Percentiles rank a stretch among this genome's conserved stretches.
Evolutionary conservation across 2,113 vertebrate genomes (phyloP).

Genomic region (Burhinus oedicnemus): DNA sequence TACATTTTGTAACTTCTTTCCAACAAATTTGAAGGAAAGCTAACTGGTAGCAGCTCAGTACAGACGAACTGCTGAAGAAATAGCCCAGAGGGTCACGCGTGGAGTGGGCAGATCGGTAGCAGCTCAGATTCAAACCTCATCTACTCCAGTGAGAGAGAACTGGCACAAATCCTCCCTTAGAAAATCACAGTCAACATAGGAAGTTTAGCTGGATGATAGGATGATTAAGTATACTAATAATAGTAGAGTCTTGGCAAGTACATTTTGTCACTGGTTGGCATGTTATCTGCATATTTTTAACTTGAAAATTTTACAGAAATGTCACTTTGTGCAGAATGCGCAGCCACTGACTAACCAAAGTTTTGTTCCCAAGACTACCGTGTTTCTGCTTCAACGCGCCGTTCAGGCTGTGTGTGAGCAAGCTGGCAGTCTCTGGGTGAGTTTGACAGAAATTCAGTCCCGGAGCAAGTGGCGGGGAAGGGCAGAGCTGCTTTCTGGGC

Average conservation of each 20-base stretch:
- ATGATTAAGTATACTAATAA: background rate
- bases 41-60: background rate
- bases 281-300: background rate
- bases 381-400: background rate
- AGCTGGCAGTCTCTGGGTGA: background rate
- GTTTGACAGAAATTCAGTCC: background rate
- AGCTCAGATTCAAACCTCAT: background rate
- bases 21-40: background rate
- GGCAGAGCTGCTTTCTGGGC: background rate
- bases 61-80: background rate
- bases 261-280: background rate
- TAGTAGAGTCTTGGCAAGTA: background rate
- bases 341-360: background rate
- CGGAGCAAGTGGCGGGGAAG: background rate
- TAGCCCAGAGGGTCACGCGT: background rate
- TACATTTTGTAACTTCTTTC: background rate
- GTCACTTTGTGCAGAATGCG: background rate
- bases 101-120: accelerated
- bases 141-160: background rate
- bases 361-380: background rate
- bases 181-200: background rate
- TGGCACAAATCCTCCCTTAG: background rate
- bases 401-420: background rate
- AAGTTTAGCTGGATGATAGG: background rate
- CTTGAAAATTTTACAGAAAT: background rate